These are phyloP conservation scores for Bufotes viridis DNA, from an alignment of 2,797 vertebrate species.

Conservation along the genomic window DNA sequence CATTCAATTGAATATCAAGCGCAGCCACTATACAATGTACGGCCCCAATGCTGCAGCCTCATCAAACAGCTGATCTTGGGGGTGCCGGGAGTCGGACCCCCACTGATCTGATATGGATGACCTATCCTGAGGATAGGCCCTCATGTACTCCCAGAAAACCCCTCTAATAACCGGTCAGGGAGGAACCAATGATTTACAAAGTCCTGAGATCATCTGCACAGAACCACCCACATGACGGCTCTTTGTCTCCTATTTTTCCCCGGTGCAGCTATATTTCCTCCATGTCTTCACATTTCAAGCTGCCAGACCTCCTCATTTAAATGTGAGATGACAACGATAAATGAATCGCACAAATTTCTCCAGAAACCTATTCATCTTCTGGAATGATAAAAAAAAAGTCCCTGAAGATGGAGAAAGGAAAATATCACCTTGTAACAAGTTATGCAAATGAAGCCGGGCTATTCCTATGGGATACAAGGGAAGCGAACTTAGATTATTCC, in stretches of 20 bases:
- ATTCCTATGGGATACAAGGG: slow-evolving; percentile 4
- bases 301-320: slow-evolving; percentile 8
- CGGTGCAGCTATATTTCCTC: background rate
- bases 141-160: too few species aligned
- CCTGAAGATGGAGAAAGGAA: background rate
- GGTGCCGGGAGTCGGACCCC: too few species aligned
- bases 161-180: background rate
- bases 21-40: too few species aligned
- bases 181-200: background rate
- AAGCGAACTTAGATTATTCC: background rate
- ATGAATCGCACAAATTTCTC: slow-evolving; percentile 10
- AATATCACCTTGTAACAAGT: slow-evolving; percentile 22
- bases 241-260: background rate
- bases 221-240: background rate
- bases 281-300: background rate
- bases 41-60: too few species aligned
- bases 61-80: too few species aligned
- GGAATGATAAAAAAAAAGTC: background rate
- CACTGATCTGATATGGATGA: too few species aligned
- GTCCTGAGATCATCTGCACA: background rate
- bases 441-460: slow-evolving; percentile 23
- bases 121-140: too few species aligned
- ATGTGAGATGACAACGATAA: slow-evolving; percentile 15
- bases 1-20: too few species aligned
- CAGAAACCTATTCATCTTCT: background rate